phyloP scores from a whole-genome alignment of 2,113 vertebrate species.

The Hypanus sabinus region DNA sequence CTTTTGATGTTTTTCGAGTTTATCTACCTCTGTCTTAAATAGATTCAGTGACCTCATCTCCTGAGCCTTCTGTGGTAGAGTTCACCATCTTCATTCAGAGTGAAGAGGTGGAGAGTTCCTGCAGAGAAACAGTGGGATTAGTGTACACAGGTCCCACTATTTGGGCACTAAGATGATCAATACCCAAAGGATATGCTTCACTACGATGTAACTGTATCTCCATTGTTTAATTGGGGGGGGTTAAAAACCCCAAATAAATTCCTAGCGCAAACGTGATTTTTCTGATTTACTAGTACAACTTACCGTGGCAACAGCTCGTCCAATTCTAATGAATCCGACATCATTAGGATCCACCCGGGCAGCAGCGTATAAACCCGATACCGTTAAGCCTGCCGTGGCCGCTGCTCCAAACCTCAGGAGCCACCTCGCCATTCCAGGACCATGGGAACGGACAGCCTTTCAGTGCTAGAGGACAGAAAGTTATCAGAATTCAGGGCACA shows the following conservation, averaged over 20 bases:
- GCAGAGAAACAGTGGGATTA: no score
- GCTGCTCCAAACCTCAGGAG: conserved; percentile 69
- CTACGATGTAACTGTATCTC: no score
- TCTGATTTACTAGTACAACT: conserved; percentile 46
- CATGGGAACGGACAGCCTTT: conserved; percentile 45
- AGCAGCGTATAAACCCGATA: conserved; percentile 69
- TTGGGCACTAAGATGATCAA: no score
- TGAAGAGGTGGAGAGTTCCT: no score
- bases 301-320: conserved; percentile 79
- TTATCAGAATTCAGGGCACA: not conserved
- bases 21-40: no score
- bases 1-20: no score
- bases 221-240: no score
- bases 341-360: conserved; percentile 74
- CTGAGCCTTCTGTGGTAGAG: no score
- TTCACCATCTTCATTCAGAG: no score
- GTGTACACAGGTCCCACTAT: no score
- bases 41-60: no score
- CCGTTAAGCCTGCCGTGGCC: conserved; percentile 59
- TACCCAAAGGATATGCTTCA: no score
- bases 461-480: not conserved
- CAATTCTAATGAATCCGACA: conserved; percentile 77
- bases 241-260: not conserved
- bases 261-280: not conserved
- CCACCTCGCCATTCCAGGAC: conserved; percentile 67